Conservation (phyloP, 30 jellyfish, hydroid and myxozoan genomes). For the Cassiopea xamachana region DNA sequence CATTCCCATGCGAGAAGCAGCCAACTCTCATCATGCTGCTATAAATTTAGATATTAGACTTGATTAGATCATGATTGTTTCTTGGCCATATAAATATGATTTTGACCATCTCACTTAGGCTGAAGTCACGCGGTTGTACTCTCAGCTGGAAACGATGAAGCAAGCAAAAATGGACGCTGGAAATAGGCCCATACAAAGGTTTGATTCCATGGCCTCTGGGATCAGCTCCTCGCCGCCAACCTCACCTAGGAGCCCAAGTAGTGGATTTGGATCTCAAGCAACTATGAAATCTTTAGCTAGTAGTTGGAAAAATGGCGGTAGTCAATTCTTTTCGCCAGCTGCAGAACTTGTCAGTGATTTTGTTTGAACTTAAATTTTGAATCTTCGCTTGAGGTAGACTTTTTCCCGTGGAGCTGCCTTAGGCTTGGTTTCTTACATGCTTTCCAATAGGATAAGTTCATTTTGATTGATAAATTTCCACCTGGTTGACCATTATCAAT, state of each 20-base stretch:
- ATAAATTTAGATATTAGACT: too few relatives aligned
- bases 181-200: constrained; percentile 14
- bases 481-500: neutral
- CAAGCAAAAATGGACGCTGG: constrained; percentile 66
- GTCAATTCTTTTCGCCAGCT: constrained; percentile 63
- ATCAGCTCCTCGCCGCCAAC: constrained; percentile 10
- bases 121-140: constrained; percentile 63
- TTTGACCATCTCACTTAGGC: constrained; percentile 19
- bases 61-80: neutral
- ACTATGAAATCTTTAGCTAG: constrained; percentile 22
- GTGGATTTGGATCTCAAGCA: constrained; percentile 23
- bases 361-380: neutral
- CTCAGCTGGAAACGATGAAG: constrained; percentile 64
- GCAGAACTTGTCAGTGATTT: constrained; percentile 69
- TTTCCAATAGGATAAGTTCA: neutral
- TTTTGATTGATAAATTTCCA: neutral
- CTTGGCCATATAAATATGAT: neutral
- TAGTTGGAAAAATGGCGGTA: constrained; percentile 48
- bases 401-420: neutral
- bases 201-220: constrained; percentile 36
- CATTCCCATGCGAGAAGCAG: too few relatives aligned
- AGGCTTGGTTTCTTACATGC: neutral
- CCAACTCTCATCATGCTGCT: too few relatives aligned
- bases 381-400: neutral
- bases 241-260: constrained; percentile 36